phyloP scores from a whole-genome alignment of 92 coral and sea anemone genomes.

The Blastomussa wellsi region DNA sequence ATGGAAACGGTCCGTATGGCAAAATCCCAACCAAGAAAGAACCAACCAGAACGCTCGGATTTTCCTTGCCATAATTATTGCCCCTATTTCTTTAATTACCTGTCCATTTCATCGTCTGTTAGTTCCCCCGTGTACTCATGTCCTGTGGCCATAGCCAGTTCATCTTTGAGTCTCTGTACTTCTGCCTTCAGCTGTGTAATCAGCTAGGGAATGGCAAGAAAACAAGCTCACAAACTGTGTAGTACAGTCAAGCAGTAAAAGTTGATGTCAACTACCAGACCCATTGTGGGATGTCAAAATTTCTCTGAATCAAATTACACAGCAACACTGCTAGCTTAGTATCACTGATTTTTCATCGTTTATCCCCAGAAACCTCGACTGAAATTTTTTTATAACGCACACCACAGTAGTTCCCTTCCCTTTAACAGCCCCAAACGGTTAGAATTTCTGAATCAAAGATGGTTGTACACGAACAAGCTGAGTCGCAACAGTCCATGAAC shows the following conservation, averaged over 20 bases:
- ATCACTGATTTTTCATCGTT: no score
- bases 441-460: no score
- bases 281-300: background rate
- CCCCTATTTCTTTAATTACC: conserved; percentile 42
- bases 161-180: conserved; percentile 88
- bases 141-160: conserved; percentile 92
- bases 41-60: no score
- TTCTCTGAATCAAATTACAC: background rate
- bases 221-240: background rate
- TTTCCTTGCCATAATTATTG: no score
- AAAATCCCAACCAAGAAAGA: no score
- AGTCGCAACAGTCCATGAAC: no score
- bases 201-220: conserved; percentile 55
- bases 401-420: no score
- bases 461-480: no score
- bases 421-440: no score
- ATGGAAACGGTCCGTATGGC: no score
- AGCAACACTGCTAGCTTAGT: background rate
- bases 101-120: conserved; percentile 85
- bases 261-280: background rate
- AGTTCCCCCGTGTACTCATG: conserved; percentile 87
- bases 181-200: conserved; percentile 87
- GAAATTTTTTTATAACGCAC: no score
- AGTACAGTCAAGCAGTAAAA: background rate
- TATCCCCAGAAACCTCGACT: no score